Evolutionary conservation across 1,140 invertebrate genomes (phyloP).

Genomic region (Drosophila pruinosa): DNA sequence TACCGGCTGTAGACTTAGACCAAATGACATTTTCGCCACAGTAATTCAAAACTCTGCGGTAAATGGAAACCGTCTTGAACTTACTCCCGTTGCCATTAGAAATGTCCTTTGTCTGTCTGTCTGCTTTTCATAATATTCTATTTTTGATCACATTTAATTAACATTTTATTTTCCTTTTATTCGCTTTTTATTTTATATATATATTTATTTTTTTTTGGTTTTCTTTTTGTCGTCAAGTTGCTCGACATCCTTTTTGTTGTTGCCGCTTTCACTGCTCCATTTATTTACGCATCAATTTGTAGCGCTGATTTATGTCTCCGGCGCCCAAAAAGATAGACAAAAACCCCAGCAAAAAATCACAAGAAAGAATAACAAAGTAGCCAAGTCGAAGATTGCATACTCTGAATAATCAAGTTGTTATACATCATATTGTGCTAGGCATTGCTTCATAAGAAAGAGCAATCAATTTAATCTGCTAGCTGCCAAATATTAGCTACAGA

Average conservation of each 20-base stretch:
- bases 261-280: constrained; percentile 26
- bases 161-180: constrained; percentile 47
- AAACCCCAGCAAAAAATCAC: constrained; percentile 4
- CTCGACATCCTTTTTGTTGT: constrained; percentile 55
- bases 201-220: not conserved
- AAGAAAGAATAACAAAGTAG: not conserved
- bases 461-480: too few relatives aligned
- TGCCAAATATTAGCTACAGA: not conserved
- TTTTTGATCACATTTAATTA: constrained; percentile 77
- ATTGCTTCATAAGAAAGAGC: not conserved
- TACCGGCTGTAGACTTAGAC: constrained; percentile 13
- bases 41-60: constrained; percentile 52
- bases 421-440: too few relatives aligned
- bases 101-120: not conserved
- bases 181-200: constrained; percentile 30
- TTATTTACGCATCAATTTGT: constrained; percentile 79
- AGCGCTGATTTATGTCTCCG: constrained; percentile 73
- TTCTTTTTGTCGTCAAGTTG: not conserved
- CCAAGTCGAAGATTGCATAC: not conserved
- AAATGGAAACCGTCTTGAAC: constrained; percentile 47
- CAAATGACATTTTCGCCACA: constrained; percentile 23
- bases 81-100: constrained; percentile 19
- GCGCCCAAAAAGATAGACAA: constrained; percentile 14
- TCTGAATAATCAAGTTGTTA: too few relatives aligned
- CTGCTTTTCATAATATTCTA: constrained; percentile 43